These are phyloP conservation scores for Ennomos erosarius DNA, from an alignment of 2,888 invertebrate genomes.

Conservation along the genomic window DNA sequence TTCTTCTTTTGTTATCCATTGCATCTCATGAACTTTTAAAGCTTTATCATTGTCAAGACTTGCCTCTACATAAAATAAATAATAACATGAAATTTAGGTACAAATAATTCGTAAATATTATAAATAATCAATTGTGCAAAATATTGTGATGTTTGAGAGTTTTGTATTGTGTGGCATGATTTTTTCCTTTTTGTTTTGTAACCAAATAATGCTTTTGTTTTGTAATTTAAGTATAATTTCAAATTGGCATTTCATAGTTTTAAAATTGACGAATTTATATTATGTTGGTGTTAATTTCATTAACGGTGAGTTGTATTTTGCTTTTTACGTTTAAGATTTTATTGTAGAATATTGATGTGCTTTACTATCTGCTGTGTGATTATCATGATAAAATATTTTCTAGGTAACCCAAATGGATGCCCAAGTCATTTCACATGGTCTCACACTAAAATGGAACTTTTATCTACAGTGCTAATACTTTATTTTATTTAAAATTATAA, in stretches of 20 bases:
- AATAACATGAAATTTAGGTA: constrained; percentile 48
- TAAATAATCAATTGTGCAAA: constrained; percentile 35
- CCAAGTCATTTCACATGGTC: constrained; percentile 75
- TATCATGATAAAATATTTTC: constrained; percentile 76
- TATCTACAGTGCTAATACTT: constrained; percentile 64
- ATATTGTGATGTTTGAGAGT: constrained; percentile 39
- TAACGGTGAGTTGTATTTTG: constrained; percentile 71
- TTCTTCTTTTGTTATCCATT: constrained; percentile 44
- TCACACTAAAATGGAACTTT: constrained; percentile 63
- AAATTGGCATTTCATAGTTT: constrained; percentile 44
- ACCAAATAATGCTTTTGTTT: constrained; percentile 39
- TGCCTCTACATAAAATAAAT: constrained; percentile 50
- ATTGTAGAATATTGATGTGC: constrained; percentile 35
- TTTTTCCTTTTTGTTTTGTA: constrained; percentile 37
- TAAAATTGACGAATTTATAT: constrained; percentile 60
- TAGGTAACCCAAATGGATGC: constrained; percentile 85
- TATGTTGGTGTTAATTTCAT: constrained; percentile 77
- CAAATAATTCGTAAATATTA: constrained; percentile 33
- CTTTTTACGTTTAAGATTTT: constrained; percentile 44
- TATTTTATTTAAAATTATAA: constrained; percentile 53
- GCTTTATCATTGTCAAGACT: constrained; percentile 51
- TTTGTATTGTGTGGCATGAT: constrained; percentile 43
- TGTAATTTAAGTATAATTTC: constrained; percentile 37
- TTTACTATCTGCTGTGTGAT: constrained; percentile 57
- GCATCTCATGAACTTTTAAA: constrained; percentile 29